Percentiles rank a stretch among this genome's conserved stretches.
phyloP scores from a whole-genome alignment of 2,888 invertebrate species.

The Agrochola lota region DNA sequence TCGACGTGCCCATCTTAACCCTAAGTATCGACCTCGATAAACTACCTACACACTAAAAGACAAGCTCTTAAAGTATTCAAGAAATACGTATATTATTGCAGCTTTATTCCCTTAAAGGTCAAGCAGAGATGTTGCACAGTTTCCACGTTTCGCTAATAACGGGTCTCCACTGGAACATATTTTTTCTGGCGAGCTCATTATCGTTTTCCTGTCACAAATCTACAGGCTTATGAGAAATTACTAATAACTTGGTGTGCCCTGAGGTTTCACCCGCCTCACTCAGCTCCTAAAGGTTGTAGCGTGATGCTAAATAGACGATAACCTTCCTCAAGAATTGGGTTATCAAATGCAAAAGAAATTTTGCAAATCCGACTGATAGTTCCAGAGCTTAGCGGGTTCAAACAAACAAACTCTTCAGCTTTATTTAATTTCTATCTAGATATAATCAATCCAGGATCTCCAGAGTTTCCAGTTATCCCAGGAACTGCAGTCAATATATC shows the following conservation, averaged over 20 bases:
- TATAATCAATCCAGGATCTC: conserved; percentile 11
- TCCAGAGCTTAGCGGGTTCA: background rate
- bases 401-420: background rate
- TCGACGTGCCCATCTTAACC: conserved; percentile 71
- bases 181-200: background rate
- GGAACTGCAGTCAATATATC: conserved; percentile 27
- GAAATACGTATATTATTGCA: conserved; percentile 30
- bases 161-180: background rate
- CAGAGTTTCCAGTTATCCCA: conserved; percentile 2
- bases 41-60: conserved; percentile 58
- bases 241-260: background rate
- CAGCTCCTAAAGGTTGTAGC: background rate
- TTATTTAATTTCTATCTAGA: background rate
- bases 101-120: background rate
- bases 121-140: background rate
- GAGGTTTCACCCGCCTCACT: background rate
- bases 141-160: background rate
- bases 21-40: conserved; percentile 65
- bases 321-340: too few species aligned
- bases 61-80: conserved; percentile 48
- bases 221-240: background rate
- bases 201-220: background rate
- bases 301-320: background rate
- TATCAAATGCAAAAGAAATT: too few species aligned
- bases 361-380: background rate